phyloP scores from a whole-genome alignment of 2,888 invertebrate genomes.

The Taenaris catops region DNA sequence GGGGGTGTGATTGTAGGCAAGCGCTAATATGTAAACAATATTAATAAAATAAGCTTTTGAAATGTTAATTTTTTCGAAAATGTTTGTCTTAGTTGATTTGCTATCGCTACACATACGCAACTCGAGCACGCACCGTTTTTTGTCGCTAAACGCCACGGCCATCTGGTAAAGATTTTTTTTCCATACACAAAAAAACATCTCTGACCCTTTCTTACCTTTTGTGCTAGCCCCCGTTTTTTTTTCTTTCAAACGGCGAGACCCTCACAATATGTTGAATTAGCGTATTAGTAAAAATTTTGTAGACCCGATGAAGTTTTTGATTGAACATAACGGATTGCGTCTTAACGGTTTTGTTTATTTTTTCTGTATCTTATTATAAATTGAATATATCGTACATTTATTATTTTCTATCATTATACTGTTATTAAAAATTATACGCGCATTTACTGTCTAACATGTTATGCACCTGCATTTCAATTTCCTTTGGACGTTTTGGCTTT shows the following conservation, averaged over 20 bases:
- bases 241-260: constrained; percentile 50
- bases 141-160: constrained; percentile 70
- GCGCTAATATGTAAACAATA: too few relatives aligned
- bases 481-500: too few relatives aligned
- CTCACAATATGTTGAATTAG: constrained; percentile 76
- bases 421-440: constrained; percentile 21
- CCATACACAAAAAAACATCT: constrained; percentile 59
- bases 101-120: constrained; percentile 53
- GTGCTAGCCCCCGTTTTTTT: constrained; percentile 65
- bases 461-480: constrained; percentile 19
- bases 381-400: constrained; percentile 38
- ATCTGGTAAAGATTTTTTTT: constrained; percentile 74
- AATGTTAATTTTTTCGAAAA: too few relatives aligned
- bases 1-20: too few relatives aligned
- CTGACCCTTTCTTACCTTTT: constrained; percentile 79
- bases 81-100: too few relatives aligned
- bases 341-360: constrained; percentile 57
- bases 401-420: constrained; percentile 21
- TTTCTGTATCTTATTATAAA: constrained; percentile 31
- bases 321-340: constrained; percentile 73
- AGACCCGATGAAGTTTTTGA: constrained; percentile 74
- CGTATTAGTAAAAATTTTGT: constrained; percentile 74
- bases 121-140: constrained; percentile 73
- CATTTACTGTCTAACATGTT: constrained; percentile 11
- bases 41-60: too few relatives aligned